A percentile compares a stretch with the other conserved stretches of the same genome.
Evolutionary conservation across 2,113 vertebrate genomes (phyloP).

Genomic region (Pogona vitticeps): DNA sequence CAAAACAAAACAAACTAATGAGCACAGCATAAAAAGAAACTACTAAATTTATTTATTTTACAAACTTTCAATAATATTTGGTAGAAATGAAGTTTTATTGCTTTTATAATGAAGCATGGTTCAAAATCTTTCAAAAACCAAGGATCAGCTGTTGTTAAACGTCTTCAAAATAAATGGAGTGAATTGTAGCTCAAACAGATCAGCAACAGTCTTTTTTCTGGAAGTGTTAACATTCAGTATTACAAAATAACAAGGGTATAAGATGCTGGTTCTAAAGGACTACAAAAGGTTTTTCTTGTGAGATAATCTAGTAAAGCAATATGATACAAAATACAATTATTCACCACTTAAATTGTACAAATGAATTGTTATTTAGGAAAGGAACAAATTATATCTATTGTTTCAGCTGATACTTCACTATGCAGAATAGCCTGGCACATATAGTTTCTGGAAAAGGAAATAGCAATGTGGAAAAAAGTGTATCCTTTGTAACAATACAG

Average conservation of each 20-base stretch:
- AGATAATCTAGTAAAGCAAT: slow-evolving; percentile 41
- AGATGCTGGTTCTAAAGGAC: slow-evolving; percentile 16
- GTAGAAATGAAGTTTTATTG: slow-evolving; percentile 77
- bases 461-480: slow-evolving; percentile 29
- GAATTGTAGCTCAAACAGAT: slow-evolving; percentile 41
- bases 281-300: slow-evolving; percentile 6
- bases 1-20: not conserved
- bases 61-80: slow-evolving; percentile 56
- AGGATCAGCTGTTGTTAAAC: slow-evolving; percentile 51
- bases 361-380: slow-evolving; percentile 34
- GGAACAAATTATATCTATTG: slow-evolving; percentile 23
- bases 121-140: slow-evolving; percentile 25
- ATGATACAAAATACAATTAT: slow-evolving; percentile 50
- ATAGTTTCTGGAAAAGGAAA: slow-evolving; percentile 61
- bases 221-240: slow-evolving; percentile 51
- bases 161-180: slow-evolving; percentile 46
- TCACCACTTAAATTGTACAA: slow-evolving; percentile 30
- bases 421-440: slow-evolving; percentile 3
- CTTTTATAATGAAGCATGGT: slow-evolving; percentile 70
- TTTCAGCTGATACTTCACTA: slow-evolving; percentile 32
- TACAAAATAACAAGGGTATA: slow-evolving; percentile 27
- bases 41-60: slow-evolving; percentile 52
- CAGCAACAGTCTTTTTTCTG: slow-evolving; percentile 58
- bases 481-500: slow-evolving; percentile 36
- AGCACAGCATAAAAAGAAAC: slow-evolving; percentile 21